Evolutionary conservation across 2,113 vertebrate genomes (phyloP), one percentile per base, ranked within the genome.

Genomic region (Alosa alosa): DNA sequence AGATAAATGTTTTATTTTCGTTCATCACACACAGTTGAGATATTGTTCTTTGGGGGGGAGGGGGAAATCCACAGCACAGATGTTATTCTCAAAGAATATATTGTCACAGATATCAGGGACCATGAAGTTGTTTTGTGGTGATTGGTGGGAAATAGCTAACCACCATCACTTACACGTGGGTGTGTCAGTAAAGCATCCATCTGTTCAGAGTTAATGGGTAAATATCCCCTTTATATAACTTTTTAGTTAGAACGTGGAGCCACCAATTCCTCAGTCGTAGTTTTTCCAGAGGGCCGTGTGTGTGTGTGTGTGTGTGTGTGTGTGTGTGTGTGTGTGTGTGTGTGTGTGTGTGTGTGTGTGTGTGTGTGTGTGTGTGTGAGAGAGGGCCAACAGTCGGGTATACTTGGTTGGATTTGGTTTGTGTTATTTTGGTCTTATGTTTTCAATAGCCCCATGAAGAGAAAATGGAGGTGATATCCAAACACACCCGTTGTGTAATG

Each of bases 141-240:
- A 60, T 60, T 22, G 55, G 55, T 22, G 55, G 55, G 20, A 22
- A 22, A 60, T 22, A 22, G 5, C 55, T 11, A 49, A 49, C 47
- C 47, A 49, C 47, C 47, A 49, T 49, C 47, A 49, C 11, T 20
- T 18, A 20, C 4, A 22, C 20, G 55, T 60, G 55, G 55, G 55
- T 22, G 55, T 60, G 55, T 17, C 52, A 18, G 13, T 4, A 4
- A 4, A 9, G 6, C n/a, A 22, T 44, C 81, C 86, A 84, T 87
- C 86, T 84, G 86, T 72, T 87, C 81, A 15, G 25, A 13, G 60
- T 87, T 82, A 78, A 8, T 6, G 7, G 39, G 31, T 82, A 55
- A 87, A 64, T 82, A 25, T 46, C 75, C 78, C 55, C 39, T 22
- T 68, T 60, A 6, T 6, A 22, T 60, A 3, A 47, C 47, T n/a